Evolutionary conservation across 2,113 vertebrate species (phyloP), one percentile per base, ranked within the genome.

Genomic region (Phalacrocorax aristotelis): DNA sequence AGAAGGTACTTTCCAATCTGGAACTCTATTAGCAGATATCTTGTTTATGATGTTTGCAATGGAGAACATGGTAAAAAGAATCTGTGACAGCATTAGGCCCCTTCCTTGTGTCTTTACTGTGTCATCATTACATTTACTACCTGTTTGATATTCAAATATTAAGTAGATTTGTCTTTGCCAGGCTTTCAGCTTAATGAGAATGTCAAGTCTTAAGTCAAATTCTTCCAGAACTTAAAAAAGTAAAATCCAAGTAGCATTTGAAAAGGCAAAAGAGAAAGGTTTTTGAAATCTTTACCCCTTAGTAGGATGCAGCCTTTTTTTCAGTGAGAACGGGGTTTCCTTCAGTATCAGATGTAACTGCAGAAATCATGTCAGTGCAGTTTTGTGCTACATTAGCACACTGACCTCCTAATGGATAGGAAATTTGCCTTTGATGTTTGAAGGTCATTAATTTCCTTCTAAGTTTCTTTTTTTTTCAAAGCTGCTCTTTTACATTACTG

Each of bases 381-480:
- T 70, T 94, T 68, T 89, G 27, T 86, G 51, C 57, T 68, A 29
- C 13, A 36, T 92, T 87, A 92, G 11, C 30, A 87, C 26, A 61
- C 12, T 89, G 82, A 83, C 62, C 83, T 91, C 81, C 38, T 87
- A 90, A 93, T 72, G 27, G 34, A 78, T 36, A 85, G 17, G 22
- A 83, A 71, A 79, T 79, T 55, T 97, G 22, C 48, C 83, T 95
- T 92, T 92, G 66, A 88, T 86, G 14, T 81, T 86, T 93, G 89
- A 95, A 95, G 70, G 62, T 83, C 79, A 83, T 83, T 83, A 64
- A 6, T 60, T 88, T 91, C 38, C 61, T 82, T 72, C 75, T 51
- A 75, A 30, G 14, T 61, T 89, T 62, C 51, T 80, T n/a, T 38
- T 80, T 80, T 71, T 85, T 62, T 27, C 46, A 29, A 32, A 64